Evolutionary conservation across 2,113 vertebrate species (phyloP), one percentile per base, ranked within the genome.

Genomic region (Cranoglanis bouderius): DNA sequence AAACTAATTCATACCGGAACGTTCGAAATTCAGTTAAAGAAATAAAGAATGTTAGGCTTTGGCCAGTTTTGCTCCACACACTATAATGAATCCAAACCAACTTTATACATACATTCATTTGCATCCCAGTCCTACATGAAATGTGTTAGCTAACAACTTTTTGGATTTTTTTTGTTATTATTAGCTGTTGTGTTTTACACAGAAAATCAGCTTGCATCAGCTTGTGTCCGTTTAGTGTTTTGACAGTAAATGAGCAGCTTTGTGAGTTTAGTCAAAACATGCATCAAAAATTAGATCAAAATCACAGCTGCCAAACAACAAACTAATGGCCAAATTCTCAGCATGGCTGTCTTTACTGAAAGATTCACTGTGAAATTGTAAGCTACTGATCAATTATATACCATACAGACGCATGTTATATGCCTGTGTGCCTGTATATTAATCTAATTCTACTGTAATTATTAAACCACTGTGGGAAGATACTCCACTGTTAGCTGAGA

Each of bases 41-140:
- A n/a, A n/a, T n/a, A n/a, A n/a, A 94, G 88, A 92, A 94, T 92
- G 93, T 93, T 95, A 94, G 92, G 92, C 96, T 96, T 96, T 96
- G 95, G 95, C 95, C 95, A 94, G 94, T 96, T 96, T 95, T 92
- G 87, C 93, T 94, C 91, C 91, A 94, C 90, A 85, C 93, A 90
- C 90, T 88, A 91, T 90, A 93, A 92, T 83, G 90, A 92, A 92
- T 84, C 90, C 93, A 93, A 91, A 91, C 77, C 49, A 35, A 85
- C 88, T 92, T 90, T 90, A 83, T 94, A 92, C 93, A 16, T 12
- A 1, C 5, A 0, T 78, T n/a, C 26, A 51, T 16, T 75, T 26
- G 8, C 72, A 75, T 75, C 24, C 38, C 72, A 46, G 40, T 46
- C 72, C 38, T 43, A 75, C 72, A 43, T 0, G 19, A 72, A 38